Base-by-base conservation (phyloP, 2,888 invertebrate species). In the Zaprionus lineosus region DNA sequence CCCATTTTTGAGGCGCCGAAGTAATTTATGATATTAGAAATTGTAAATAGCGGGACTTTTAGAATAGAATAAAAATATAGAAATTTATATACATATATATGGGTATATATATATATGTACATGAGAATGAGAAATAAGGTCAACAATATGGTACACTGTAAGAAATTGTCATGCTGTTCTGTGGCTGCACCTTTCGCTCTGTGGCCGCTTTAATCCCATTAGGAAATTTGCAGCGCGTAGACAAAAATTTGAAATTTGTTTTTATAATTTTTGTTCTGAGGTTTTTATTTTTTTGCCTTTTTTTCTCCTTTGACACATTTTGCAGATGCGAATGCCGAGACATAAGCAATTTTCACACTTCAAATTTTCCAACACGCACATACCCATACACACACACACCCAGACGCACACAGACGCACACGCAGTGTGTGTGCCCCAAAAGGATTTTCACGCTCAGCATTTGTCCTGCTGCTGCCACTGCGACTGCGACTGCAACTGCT, bases 261-360 rank as follows among this genome's bases (percentile, higher is more conserved):
- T 24, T 6, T 31, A 12, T 31, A 31, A n/a, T 2, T 8, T 29
- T 46, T 46, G 48, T 53, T 63, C 34, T 53, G 47, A 58, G 33
- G 52, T 41, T 51, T 56, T 67, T 34, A 31, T 18, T 31, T 19
- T n/a, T n/a, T 29, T n/a, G 31, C 5, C 14, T 31, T 4, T 29
- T 4, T 9, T 12, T 31, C 63, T 40, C 43, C 57, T 58, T 53
- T 39, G 26, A 55, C 44, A 57, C 56, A 68, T 53, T 74, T 56
- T 48, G 67, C 74, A 74, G 82, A 72, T 76, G 74, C 68, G 46
- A 71, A 62, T 74, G 64, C 65, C 74, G 51, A 14, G 24, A 77
- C 69, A 73, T 58, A 61, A 73, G 59, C 64, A 62, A 83, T 78
- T 78, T 78, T 79, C 79, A 78, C 78, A 78, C 79, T 75, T 63